These are phyloP conservation scores for Antidorcas marsupialis DNA, from an alignment of 2,113 vertebrate species.

Conservation along the genomic window DNA sequence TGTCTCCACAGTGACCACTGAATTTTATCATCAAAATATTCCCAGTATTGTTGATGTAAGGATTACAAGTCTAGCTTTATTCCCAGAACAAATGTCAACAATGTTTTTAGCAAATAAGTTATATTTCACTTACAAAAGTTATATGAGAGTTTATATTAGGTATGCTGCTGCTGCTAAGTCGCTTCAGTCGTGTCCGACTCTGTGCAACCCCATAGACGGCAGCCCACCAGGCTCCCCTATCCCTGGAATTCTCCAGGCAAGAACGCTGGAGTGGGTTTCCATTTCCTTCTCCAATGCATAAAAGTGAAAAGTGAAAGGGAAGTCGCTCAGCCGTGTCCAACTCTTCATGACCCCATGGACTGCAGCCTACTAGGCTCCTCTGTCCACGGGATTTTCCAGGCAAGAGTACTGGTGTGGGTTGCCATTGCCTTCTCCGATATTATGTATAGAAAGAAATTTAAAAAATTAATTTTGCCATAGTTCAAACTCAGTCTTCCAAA, in stretches of 20 bases:
- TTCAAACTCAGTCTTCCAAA: not conserved
- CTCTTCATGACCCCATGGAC: no score
- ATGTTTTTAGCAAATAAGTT: not conserved
- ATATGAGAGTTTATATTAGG: not conserved
- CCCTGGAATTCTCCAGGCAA: no score
- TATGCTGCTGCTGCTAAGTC: not conserved
- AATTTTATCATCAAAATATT: not conserved
- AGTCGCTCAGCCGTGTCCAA: rapidly evolving
- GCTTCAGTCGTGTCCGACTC: no score
- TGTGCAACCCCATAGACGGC: rapidly evolving
- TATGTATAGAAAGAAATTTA: not conserved
- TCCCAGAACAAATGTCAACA: not conserved
- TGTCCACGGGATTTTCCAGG: no score
- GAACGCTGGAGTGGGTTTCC: no score
- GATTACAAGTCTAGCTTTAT: not conserved
- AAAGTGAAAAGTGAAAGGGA: no score
- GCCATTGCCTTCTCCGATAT: no score
- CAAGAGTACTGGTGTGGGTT: no score
- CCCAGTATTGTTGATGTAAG: not conserved
- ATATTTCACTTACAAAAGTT: not conserved
- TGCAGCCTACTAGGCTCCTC: no score
- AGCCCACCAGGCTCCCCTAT: no score
- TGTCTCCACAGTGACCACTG: not conserved
- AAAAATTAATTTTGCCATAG: not conserved
- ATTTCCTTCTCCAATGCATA: no score